phyloP scores from a whole-genome alignment of 2,888 invertebrate genomes.

The Cabera pusaria region DNA sequence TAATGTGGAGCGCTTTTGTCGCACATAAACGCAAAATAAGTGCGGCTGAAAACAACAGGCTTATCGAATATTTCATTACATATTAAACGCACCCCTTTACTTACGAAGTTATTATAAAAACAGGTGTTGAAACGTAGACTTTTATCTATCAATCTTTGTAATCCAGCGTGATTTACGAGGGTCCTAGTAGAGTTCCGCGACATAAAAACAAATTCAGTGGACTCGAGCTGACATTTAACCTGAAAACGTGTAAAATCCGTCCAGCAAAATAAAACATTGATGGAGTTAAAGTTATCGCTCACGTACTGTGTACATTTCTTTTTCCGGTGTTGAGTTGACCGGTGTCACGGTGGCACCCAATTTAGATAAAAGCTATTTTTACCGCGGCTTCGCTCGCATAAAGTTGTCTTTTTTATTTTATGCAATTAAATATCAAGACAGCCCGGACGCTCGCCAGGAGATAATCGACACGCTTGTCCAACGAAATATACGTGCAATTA shows the following conservation, averaged over 20 bases:
- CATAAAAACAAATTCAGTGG: slow-evolving; percentile 20
- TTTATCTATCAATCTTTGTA: slow-evolving; percentile 23
- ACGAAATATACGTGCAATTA: too few species aligned
- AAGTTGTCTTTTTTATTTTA: too few species aligned
- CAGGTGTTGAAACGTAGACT: slow-evolving; percentile 12
- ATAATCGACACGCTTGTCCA: too few species aligned
- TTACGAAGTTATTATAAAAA: too few species aligned
- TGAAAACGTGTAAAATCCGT: slow-evolving; percentile 17
- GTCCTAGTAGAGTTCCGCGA: slow-evolving; percentile 16
- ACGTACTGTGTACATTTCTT: slow-evolving; percentile 13
- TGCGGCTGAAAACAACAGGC: too few species aligned
- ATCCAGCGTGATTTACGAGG: slow-evolving; percentile 21
- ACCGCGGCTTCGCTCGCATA: too few species aligned
- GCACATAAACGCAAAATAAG: too few species aligned
- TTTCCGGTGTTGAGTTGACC: neutral
- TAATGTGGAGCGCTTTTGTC: too few species aligned
- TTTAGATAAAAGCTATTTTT: neutral
- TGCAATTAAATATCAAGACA: too few species aligned
- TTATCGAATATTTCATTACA: slow-evolving; percentile 5
- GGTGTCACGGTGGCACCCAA: slow-evolving; percentile 2
- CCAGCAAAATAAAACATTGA: slow-evolving; percentile 20
- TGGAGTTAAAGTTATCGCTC: slow-evolving; percentile 18
- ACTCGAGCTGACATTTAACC: slow-evolving; percentile 19
- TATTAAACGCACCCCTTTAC: too few species aligned
- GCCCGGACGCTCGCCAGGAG: too few species aligned